Percentiles rank a stretch among this genome's conserved stretches.
Evolutionary conservation across 1,140 invertebrate genomes (phyloP).

Genomic region (Atopsyche davidsoni): DNA sequence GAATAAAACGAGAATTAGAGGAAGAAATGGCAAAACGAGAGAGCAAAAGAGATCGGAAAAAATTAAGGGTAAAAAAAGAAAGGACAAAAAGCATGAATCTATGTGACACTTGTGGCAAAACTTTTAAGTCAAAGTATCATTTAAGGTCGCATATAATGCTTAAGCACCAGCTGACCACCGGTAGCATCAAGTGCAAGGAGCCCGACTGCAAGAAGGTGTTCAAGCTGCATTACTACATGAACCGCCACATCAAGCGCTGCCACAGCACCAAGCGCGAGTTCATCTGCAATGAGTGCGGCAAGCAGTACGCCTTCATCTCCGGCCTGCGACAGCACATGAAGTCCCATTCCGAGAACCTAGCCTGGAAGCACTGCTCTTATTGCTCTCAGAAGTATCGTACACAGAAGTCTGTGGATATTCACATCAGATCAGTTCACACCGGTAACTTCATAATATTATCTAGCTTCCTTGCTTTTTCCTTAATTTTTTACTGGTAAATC

Average conservation of each 20-base stretch:
- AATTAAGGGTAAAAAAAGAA: conserved; percentile 6
- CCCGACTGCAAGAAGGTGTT: conserved; percentile 36
- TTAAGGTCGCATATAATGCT: conserved; percentile 26
- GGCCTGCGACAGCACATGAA: conserved; percentile 38
- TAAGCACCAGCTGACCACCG: conserved; percentile 17
- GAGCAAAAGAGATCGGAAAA: conserved; percentile 18
- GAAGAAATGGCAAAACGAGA: conserved; percentile 7
- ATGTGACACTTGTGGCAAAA: conserved; percentile 27
- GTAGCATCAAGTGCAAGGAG: conserved; percentile 33
- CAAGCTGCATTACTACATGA: conserved; percentile 39
- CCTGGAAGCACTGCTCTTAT: conserved; percentile 38
- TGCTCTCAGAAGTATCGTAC: conserved; percentile 44
- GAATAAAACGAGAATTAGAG: conserved; percentile 16
- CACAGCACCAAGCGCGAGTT: conserved; percentile 38
- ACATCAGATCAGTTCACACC: conserved; percentile 46
- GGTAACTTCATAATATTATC: conserved; percentile 35
- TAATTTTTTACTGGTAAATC: neutral
- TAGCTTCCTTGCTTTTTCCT: neutral
- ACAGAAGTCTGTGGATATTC: conserved; percentile 41
- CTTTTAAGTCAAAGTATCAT: conserved; percentile 27
- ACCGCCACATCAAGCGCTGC: conserved; percentile 39
- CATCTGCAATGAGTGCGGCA: conserved; percentile 39
- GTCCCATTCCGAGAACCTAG: conserved; percentile 39
- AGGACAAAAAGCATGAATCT: conserved; percentile 17
- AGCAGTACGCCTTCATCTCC: conserved; percentile 39